Conservation (phyloP, 2,888 invertebrate species). For the Dusona sp. region DNA sequence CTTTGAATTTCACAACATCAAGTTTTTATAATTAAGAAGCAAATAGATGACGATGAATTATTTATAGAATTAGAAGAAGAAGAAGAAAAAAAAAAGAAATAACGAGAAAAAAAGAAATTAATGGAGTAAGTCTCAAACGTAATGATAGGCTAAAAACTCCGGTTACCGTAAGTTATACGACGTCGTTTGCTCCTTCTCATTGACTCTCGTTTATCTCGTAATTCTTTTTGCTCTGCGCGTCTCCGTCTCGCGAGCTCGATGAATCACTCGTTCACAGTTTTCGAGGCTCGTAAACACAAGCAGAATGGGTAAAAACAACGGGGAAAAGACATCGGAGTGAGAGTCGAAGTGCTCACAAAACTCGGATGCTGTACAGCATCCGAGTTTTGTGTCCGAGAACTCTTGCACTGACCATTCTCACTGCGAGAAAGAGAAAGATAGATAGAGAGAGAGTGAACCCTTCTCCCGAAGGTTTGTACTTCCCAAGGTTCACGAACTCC, state of each 20-base stretch:
- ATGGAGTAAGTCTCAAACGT: neutral
- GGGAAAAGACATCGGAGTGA: neutral
- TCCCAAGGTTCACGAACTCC: slow-evolving; percentile 62
- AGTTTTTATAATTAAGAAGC: neutral
- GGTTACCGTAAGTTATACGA: slow-evolving; percentile 24
- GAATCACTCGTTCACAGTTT: slow-evolving; percentile 45
- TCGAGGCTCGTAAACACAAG: neutral
- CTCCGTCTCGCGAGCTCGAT: slow-evolving; percentile 27
- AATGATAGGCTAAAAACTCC: slow-evolving; percentile 6
- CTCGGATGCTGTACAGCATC: slow-evolving; percentile 25
- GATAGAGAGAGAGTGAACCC: slow-evolving; percentile 2
- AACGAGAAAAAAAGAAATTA: neutral
- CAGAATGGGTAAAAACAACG: slow-evolving; percentile 22
- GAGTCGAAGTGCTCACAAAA: slow-evolving; percentile 13
- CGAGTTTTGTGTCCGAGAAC: neutral
- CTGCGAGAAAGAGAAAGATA: slow-evolving; percentile 21
- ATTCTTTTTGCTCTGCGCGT: slow-evolving; percentile 19
- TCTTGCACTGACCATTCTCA: slow-evolving; percentile 59
- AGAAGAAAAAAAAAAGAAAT: neutral
- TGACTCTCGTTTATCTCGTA: slow-evolving; percentile 50
- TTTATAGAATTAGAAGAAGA: neutral
- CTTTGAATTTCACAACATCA: neutral
- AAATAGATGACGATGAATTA: neutral
- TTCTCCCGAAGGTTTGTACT: slow-evolving; percentile 40
- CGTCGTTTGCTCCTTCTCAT: slow-evolving; percentile 31